Conservation (phyloP, 2,888 invertebrate genomes). For the Ormyrus pomaceus region DNA sequence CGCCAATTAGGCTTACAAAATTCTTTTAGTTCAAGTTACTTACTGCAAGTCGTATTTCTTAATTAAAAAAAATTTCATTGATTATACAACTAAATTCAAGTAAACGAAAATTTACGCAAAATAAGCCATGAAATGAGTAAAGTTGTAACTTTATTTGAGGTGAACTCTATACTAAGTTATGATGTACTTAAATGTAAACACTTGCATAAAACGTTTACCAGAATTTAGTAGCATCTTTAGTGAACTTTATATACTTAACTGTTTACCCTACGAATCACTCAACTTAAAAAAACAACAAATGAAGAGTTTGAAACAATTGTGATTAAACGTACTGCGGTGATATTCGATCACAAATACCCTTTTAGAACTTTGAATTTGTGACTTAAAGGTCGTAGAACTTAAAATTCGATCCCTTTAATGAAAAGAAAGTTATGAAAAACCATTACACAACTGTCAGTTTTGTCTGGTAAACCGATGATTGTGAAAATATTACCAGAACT, state of each 20-base stretch:
- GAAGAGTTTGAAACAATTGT: no score
- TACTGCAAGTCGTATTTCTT: no score
- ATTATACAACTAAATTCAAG: constrained; percentile 6
- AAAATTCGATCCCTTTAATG: background rate
- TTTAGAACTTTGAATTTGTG: background rate
- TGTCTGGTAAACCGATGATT: constrained; percentile 11
- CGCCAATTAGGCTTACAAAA: no score
- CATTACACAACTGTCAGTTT: constrained; percentile 2
- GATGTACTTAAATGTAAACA: background rate
- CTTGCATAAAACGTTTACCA: constrained; percentile 19
- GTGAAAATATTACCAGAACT: constrained; percentile 17
- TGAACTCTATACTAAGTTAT: background rate
- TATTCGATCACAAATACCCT: background rate
- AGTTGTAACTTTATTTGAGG: background rate
- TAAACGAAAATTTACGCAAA: constrained; percentile 1
- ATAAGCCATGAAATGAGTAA: background rate
- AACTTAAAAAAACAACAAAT: no score
- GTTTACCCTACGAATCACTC: no score
- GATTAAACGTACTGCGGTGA: no score
- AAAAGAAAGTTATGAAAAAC: constrained; percentile 8
- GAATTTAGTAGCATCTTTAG: constrained; percentile 22
- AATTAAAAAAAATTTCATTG: background rate
- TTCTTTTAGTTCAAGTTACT: no score
- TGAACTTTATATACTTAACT: background rate
- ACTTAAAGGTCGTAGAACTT: constrained; percentile 3